phyloP scores from a whole-genome alignment of 1,140 invertebrate genomes.

The Trichonephila inaurata region DNA sequence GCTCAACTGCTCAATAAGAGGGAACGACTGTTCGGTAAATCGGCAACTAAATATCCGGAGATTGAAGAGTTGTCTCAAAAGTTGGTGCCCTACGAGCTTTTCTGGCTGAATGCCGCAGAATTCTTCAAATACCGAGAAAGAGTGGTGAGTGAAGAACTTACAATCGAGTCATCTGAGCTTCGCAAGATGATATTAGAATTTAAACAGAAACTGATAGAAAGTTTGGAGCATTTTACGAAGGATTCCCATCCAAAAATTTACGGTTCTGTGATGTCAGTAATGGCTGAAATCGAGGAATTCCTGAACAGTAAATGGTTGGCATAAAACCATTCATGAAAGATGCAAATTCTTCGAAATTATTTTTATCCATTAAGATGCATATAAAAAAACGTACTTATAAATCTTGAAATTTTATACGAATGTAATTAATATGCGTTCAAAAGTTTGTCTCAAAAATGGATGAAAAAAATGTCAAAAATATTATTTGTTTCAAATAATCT shows the following conservation, averaged over 20 bases:
- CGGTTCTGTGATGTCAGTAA: neutral
- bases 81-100: slow-evolving; percentile 8
- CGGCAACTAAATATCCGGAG: neutral
- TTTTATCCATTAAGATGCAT: too few relatives aligned
- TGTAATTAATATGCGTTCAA: too few relatives aligned
- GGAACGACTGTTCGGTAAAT: slow-evolving; percentile 35
- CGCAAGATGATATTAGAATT: slow-evolving; percentile 43
- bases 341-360: too few relatives aligned
- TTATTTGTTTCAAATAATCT: too few relatives aligned
- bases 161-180: slow-evolving; percentile 14
- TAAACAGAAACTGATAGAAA: neutral
- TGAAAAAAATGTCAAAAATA: too few relatives aligned
- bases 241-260: neutral
- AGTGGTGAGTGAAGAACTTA: neutral
- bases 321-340: too few relatives aligned
- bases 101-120: slow-evolving; percentile 57
- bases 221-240: neutral
- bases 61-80: neutral
- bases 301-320: neutral
- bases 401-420: too few relatives aligned
- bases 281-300: slow-evolving; percentile 36
- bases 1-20: slow-evolving; percentile 40
- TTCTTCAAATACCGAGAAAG: slow-evolving; percentile 58
- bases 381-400: too few relatives aligned
- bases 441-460: too few relatives aligned